Base-by-base conservation (phyloP, 1,140 invertebrate genomes). In the Camponotus vicinus region DNA sequence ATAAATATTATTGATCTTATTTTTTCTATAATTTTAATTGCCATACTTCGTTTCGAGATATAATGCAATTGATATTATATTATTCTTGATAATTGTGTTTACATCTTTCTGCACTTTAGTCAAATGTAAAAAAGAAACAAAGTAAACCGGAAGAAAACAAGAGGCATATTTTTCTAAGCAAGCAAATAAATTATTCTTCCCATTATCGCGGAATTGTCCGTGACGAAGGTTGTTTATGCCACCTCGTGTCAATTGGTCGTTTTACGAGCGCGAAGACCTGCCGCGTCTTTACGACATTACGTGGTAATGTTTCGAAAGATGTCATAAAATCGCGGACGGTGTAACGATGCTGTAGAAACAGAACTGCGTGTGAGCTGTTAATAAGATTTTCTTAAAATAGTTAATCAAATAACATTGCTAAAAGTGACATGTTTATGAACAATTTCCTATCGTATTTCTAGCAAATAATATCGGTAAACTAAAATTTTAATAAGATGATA, bases 201-300 rank as follows among this genome's bases (percentile, higher is more conserved):
- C 78, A 34, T 82, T 11, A 73, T 71, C 37, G 18, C 0, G 18
- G 21, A 52, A 67, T 76, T 88, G 70, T 76, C 32, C 59, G 27
- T 11, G 15, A 55, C 9, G n/a, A 77, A 77, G 15, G 57, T 52
- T 59, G 69, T 84, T 77, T 77, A 78, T 77, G 21, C 71, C 59
- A 40, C 27, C 71, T 57, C 66, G 55, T 90, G 75, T 89, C 88
- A 86, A 82, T 79, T 83, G 71, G 59, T 70, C 71, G 70, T 89
- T 90, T 89, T 89, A 89, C 63, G 73, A 71, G 18, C 75, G 18
- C 59, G 66, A 73, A 75, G 52, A 79, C 27, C 79, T 63, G 85
- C 49, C 63, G 64, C 13, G 34, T 61, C 67, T 89, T 90, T 89
- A 89, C 89, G 85, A 85, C 80, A 61, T 87, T 87, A 85, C 86